Base-by-base conservation (phyloP, 2,888 invertebrate species). In the Camponotus fellah region DNA sequence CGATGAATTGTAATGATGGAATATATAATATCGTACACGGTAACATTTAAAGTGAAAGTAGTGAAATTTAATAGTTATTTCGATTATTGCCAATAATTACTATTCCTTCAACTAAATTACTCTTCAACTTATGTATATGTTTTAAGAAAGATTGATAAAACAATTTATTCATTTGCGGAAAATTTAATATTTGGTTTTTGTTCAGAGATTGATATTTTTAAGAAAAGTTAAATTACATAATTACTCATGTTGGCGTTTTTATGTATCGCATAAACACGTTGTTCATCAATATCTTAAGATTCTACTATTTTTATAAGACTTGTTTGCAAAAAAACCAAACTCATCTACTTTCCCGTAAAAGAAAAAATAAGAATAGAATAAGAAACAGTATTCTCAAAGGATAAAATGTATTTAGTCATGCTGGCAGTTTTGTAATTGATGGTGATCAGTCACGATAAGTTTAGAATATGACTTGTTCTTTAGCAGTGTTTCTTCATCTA, bases 41-140 rank as follows among this genome's bases (percentile, higher is more conserved):
- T 53, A 53, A 49, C 49, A 53, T 53, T 66, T 37, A 26, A 66
- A 76, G 49, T 37, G 76, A 76, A 66, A 76, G 76, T 66, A 53
- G 49, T 76, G 66, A 66, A 76, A 76, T 26, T 49, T 65, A 34
- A n/a, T 21, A 64, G 12, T 64, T 46, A 75, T 46, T 3, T 65
- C 21, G 21, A 2, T 21, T 46, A 10, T 65, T 21, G 49, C 6
- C 26, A 66, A 75, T 75, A 75, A 49, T 76, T 76, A 46, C 37
- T 46, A 60, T 62, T 49, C 10, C 34, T 17, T 49, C 3, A 76
- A 75, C 17, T 10, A 49, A 64, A 40, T 5, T 17, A 37, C 4
- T 53, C 46, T 64, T 53, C 37, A 37, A 76, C 10, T 14, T 14
- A 34, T 26, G 26, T 26, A 26, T 2, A 46, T 6, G 14, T 17